Evolutionary conservation across 2,797 vertebrate species (phyloP).

Genomic region (Melanotaenia trifasciata): DNA sequence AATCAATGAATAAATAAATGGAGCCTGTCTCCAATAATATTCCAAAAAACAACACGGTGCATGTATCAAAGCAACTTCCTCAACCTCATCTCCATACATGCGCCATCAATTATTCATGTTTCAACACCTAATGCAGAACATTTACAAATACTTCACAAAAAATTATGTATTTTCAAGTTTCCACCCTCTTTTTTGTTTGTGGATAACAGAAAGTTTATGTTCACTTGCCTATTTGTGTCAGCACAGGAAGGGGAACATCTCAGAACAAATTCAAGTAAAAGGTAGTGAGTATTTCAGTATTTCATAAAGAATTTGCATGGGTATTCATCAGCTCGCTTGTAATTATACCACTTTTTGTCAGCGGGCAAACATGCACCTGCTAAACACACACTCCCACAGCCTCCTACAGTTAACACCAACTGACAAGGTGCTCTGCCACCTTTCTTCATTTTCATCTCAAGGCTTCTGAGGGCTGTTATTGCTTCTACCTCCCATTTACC

Average conservation of each 20-base stretch:
- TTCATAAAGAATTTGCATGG: conserved; percentile 31
- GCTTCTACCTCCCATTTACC: conserved; percentile 27
- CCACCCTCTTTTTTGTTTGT: conserved; percentile 27
- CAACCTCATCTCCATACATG: conserved; percentile 39
- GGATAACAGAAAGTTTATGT: not conserved
- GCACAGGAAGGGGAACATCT: conserved; percentile 9
- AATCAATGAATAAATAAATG: not conserved
- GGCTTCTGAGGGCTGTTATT: conserved; percentile 54
- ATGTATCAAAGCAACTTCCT: conserved; percentile 32
- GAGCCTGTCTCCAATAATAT: not conserved
- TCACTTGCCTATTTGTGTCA: not conserved
- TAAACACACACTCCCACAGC: conserved; percentile 16
- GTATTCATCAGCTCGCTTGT: conserved; percentile 56
- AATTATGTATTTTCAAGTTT: conserved; percentile 42
- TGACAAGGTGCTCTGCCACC: conserved; percentile 31
- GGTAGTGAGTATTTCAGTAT: not conserved
- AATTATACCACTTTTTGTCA: conserved; percentile 39
- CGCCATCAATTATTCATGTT: conserved; percentile 63
- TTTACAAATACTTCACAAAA: conserved; percentile 39
- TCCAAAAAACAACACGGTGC: conserved; percentile 37
- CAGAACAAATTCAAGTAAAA: conserved; percentile 44
- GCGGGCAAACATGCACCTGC: conserved; percentile 32
- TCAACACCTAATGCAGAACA: conserved; percentile 33
- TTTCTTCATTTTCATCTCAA: conserved; percentile 54
- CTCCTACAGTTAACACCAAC: conserved; percentile 19